phyloP scores from a whole-genome alignment of 2,113 vertebrate genomes.

The Phodopus roborovskii region DNA sequence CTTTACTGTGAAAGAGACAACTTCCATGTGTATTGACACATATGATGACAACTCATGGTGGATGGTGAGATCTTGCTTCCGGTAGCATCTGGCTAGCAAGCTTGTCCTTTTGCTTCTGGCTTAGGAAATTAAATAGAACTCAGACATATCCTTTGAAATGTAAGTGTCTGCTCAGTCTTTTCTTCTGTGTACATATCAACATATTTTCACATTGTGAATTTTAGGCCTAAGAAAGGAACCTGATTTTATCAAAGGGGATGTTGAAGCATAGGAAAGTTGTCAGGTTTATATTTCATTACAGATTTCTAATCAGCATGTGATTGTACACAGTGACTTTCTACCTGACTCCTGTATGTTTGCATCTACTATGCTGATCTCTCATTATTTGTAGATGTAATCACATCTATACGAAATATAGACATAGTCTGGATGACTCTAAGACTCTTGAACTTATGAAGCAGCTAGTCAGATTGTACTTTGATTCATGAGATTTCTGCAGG shows the following conservation, averaged over 20 bases:
- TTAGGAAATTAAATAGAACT: neutral
- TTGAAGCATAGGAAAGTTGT: neutral
- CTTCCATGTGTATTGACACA: no score
- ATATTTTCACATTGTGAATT: neutral
- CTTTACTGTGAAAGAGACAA: neutral
- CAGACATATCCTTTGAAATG: neutral
- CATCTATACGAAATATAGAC: neutral
- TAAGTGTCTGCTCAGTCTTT: neutral
- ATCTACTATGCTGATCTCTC: neutral
- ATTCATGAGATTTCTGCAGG: constrained; percentile 14
- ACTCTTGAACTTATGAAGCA: neutral
- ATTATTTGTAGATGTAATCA: neutral
- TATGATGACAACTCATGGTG: neutral
- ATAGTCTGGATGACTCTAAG: neutral
- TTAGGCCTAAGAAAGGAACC: neutral
- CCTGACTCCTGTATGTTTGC: neutral
- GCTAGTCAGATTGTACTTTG: neutral
- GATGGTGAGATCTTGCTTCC: neutral
- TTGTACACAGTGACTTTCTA: neutral
- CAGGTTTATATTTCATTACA: neutral
- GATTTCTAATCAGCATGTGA: neutral
- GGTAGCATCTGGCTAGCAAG: neutral
- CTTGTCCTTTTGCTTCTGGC: neutral
- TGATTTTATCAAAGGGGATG: neutral
- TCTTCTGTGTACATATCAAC: neutral